These are phyloP conservation scores for Protobothrops flavoviridis DNA, from an alignment of 2,113 vertebrate genomes.

Conservation along the genomic window DNA sequence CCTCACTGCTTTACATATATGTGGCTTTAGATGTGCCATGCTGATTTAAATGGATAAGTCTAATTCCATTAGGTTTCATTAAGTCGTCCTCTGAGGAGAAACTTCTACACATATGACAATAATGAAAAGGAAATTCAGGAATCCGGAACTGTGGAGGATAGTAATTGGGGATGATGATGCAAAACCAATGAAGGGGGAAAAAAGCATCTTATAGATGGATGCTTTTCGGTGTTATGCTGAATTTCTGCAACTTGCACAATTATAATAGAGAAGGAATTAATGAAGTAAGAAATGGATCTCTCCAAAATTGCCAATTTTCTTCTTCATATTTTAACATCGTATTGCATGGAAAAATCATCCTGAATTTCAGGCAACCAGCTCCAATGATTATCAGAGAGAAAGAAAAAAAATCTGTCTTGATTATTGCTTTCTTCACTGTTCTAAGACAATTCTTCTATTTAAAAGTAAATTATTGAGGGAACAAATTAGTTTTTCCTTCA, in stretches of 20 bases:
- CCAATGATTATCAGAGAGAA: not conserved
- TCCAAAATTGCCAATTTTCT: not conserved
- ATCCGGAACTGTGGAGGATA: not conserved
- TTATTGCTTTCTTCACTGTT: not conserved
- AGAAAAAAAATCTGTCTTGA: not conserved
- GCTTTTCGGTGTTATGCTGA: not conserved
- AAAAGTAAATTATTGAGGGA: not conserved
- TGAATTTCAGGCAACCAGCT: not conserved
- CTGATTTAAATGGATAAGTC: not conserved
- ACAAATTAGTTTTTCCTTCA: not conserved
- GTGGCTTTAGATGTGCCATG: not conserved
- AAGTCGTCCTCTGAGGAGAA: not conserved
- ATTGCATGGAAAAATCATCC: not conserved
- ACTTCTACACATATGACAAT: not conserved
- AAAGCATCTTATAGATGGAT: not conserved
- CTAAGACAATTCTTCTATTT: not conserved
- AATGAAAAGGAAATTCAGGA: not conserved
- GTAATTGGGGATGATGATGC: not conserved
- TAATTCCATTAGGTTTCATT: not conserved
- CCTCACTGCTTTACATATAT: not conserved
- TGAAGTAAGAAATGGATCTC: not conserved
- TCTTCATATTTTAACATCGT: not conserved
- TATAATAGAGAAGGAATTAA: not conserved
- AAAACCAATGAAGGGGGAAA: not conserved
- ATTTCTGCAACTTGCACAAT: not conserved